Evolutionary conservation across 2,888 invertebrate species (phyloP).

Genomic region (Notocelia uddmanniana): DNA sequence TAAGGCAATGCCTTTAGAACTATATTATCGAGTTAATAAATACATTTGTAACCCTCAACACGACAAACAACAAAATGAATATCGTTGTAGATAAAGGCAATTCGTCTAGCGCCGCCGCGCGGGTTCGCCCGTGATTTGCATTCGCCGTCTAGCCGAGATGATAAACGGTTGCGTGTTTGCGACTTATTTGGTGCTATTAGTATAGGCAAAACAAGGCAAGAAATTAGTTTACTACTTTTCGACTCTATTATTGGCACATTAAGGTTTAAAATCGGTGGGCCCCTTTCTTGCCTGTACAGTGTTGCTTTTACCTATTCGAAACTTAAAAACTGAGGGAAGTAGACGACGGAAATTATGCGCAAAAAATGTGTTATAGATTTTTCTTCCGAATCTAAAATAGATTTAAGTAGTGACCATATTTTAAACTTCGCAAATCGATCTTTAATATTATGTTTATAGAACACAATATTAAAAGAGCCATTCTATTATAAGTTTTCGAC

Average conservation of each 20-base stretch:
- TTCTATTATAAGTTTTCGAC: no score
- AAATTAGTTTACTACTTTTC: no score
- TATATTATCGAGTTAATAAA: not conserved
- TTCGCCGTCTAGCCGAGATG: conserved; percentile 53
- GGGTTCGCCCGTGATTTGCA: conserved; percentile 54
- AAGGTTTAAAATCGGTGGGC: no score
- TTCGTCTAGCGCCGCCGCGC: conserved; percentile 19
- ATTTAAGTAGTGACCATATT: no score
- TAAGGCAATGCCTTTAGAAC: not conserved
- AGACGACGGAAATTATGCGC: no score
- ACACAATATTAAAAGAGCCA: no score
- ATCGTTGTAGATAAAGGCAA: conserved; percentile 16
- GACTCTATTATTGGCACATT: no score
- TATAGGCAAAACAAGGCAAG: not conserved
- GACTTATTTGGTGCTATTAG: not conserved
- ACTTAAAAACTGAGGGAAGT: not conserved
- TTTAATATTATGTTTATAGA: no score
- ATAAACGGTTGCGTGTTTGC: conserved; percentile 53
- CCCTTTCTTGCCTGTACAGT: not conserved
- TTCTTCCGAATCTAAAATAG: not conserved
- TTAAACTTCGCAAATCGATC: no score
- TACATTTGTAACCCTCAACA: conserved; percentile 6
- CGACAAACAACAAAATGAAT: conserved; percentile 22
- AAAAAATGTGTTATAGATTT: not conserved
- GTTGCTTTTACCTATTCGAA: not conserved